Conservation (phyloP, 2,888 invertebrate species). For the Eristalis intricaria region DNA sequence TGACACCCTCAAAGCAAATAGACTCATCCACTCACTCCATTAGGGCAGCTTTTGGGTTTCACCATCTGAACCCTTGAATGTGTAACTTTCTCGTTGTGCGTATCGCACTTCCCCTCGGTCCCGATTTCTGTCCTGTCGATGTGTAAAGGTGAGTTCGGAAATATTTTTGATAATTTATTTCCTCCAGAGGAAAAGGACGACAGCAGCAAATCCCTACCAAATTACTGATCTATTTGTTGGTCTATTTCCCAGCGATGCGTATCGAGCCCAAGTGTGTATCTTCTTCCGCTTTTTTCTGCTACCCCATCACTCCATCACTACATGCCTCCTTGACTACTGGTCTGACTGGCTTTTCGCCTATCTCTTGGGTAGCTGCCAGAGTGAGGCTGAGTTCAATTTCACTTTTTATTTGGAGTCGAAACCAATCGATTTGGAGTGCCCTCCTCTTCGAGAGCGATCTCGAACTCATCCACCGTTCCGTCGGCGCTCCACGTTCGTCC, state of each 20-base stretch:
- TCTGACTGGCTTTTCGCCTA: neutral
- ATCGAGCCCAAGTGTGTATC: constrained; percentile 3
- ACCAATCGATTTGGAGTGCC: constrained; percentile 63
- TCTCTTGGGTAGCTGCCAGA: neutral
- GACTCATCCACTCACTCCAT: constrained; percentile 30
- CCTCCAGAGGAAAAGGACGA: constrained; percentile 44
- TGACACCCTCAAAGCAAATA: constrained; percentile 64
- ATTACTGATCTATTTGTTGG: constrained; percentile 62
- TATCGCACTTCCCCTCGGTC: constrained; percentile 20
- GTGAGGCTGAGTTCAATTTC: constrained; percentile 38
- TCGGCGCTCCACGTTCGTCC: constrained; percentile 60
- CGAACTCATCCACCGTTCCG: constrained; percentile 25
- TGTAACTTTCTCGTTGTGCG: neutral
- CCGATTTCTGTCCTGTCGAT: neutral
- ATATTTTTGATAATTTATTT: constrained; percentile 70
- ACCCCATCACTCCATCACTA: neutral
- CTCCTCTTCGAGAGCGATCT: constrained; percentile 47
- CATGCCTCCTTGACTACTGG: no score
- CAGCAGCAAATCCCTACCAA: constrained; percentile 57
- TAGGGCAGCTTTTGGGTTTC: no score
- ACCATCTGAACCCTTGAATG: constrained; percentile 22
- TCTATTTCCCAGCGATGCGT: constrained; percentile 46
- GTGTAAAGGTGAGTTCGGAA: constrained; percentile 56
- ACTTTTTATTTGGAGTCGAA: constrained; percentile 49
- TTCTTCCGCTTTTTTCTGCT: neutral